These are phyloP conservation scores for Apeltes quadracus DNA, from an alignment of 2,113 vertebrate genomes.

Conservation along the genomic window DNA sequence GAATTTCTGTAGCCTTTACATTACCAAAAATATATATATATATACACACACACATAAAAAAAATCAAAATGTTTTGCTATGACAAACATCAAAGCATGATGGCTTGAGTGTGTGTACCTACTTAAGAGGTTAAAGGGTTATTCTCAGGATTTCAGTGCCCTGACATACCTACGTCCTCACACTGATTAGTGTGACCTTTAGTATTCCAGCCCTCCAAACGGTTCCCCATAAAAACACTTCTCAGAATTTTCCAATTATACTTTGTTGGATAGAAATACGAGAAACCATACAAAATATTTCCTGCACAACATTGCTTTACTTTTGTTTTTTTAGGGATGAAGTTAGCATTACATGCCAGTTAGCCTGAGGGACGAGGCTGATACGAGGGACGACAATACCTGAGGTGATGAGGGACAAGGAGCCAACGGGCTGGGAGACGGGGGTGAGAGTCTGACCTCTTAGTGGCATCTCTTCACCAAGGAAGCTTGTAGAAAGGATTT, in stretches of 20 bases:
- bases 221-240: not conserved
- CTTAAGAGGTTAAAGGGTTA: constrained; percentile 57
- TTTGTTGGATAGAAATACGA: constrained; percentile 11
- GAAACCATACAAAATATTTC: not conserved
- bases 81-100: constrained; percentile 87
- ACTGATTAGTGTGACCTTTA: constrained; percentile 52
- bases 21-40: constrained; percentile 75
- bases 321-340: constrained; percentile 3
- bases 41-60: constrained; percentile 65
- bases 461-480: constrained; percentile 40
- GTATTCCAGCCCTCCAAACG: constrained; percentile 4
- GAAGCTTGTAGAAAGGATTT: constrained; percentile 4
- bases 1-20: constrained; percentile 64
- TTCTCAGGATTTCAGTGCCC: constrained; percentile 60
- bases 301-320: not conserved
- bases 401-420: constrained; percentile 24
- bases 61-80: constrained; percentile 76
- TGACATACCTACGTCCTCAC: constrained; percentile 38
- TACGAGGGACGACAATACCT: constrained; percentile 28
- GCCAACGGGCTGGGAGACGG: constrained; percentile 12
- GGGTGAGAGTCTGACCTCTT: constrained; percentile 17
- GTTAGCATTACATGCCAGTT: constrained; percentile 8
- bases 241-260: constrained; percentile 11
- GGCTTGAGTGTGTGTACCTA: constrained; percentile 83
- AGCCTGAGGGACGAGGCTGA: constrained; percentile 9